Evolutionary conservation across 2,113 vertebrate species (phyloP), one percentile per base, ranked within the genome.

Genomic region (Petaurus breviceps): DNA sequence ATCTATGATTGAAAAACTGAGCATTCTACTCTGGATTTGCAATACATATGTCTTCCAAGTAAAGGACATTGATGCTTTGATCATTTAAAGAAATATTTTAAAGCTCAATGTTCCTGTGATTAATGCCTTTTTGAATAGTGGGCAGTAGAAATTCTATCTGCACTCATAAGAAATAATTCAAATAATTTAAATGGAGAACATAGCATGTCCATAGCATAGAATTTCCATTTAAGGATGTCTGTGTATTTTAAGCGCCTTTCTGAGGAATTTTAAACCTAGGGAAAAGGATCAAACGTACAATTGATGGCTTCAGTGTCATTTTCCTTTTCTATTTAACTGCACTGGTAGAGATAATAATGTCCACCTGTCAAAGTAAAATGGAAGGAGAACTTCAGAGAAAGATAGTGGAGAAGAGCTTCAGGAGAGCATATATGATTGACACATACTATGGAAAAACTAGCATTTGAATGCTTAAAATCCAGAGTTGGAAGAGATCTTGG

Each of bases 341-440:
- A 91, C 95, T 8, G 16, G 1, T 11, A 31, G 52, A 95, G 90
- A 90, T 94, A 92, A 91, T 37, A 91, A 52, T 53, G 92, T 91
- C 94, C 94, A 7, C 51, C 92, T 93, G 49, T 61, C 84, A 95
- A 8, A 8, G 84, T 0, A 0, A 47, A 37, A 25, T n/a, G n/a
- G n/a, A 89, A 8, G 24, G 52, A 3, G 0, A 0, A 2, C 54
- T 14, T 28, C 52, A 1, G 47, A 94, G 57, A 24, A 50, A 90
- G 96, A 94, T 0, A 47, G 47, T n/a, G 0, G 92, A 47, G 47
- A 31, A 0, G 91, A 24, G 31, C 16, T 46, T 26, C 46, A 26
- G 0, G 26, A 46, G 92, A 24, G 50, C 2, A 43, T 0, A 28
- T 0, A 0, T 3, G 0, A 1, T 1, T n/a, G 11, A 0, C 0